phyloP scores from a whole-genome alignment of 2,797 vertebrate genomes.

The Perodicticus potto region DNA sequence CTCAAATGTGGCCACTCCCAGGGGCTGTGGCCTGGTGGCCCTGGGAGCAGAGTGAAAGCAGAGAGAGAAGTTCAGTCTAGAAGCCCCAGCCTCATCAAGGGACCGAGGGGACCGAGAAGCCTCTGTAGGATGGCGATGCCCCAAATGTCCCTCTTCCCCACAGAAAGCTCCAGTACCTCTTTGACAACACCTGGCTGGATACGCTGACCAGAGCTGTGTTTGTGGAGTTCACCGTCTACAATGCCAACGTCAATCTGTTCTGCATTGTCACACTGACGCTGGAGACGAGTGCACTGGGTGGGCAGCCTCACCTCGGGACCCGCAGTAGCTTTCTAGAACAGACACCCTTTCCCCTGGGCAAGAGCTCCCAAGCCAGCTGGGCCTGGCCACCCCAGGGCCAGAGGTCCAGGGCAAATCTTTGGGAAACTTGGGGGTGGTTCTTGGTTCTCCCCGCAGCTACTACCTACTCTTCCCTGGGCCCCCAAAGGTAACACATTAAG shows the following conservation, averaged over 20 bases:
- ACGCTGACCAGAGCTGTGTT: slow-evolving; percentile 94
- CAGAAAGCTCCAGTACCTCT: slow-evolving; percentile 94
- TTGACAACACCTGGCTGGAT: slow-evolving; percentile 95
- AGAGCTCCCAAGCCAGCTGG: background rate
- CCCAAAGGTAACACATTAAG: background rate
- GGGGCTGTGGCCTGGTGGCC: background rate
- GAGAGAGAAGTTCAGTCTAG: background rate
- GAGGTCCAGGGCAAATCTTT: background rate
- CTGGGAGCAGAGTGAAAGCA: background rate
- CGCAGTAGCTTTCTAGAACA: background rate
- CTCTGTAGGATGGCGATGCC: background rate
- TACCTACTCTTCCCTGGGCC: too few relatives aligned
- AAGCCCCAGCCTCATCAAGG: background rate
- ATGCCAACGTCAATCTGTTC: slow-evolving; percentile 97
- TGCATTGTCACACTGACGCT: slow-evolving; percentile 94
- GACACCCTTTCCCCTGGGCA: background rate
- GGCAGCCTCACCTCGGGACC: slow-evolving; percentile 63
- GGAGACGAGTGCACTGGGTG: slow-evolving; percentile 94
- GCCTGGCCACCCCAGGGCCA: too few relatives aligned
- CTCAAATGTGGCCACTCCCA: background rate
- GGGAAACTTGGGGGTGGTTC: background rate
- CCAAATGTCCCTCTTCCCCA: background rate
- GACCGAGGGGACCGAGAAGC: background rate
- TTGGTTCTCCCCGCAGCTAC: background rate
- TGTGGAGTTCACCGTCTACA: slow-evolving; percentile 97